Evolutionary conservation across 2,113 vertebrate species (phyloP).

Genomic region (Tauraco erythrolophus): DNA sequence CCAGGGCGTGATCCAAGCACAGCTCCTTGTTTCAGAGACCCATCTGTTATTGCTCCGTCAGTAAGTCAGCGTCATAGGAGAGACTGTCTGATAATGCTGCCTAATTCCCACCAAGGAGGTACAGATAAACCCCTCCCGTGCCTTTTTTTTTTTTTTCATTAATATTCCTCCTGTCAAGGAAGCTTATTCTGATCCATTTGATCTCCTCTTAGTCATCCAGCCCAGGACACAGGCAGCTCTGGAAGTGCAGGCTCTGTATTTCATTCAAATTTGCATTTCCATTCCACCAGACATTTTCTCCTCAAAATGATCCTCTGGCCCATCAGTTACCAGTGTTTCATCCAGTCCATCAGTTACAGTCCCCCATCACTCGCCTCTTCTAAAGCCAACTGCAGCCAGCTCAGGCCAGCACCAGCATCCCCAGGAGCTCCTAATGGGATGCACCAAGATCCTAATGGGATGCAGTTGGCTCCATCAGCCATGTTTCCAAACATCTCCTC

Average conservation of each 20-base stretch:
- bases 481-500: not conserved
- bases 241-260: fast-evolving
- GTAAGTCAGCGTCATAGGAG: not conserved
- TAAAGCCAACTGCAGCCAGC: not conserved
- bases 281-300: not conserved
- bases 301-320: not conserved
- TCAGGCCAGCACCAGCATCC: not conserved
- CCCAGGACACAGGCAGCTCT: not conserved
- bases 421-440: not conserved
- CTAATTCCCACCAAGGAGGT: not conserved
- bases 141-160: not conserved
- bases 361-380: not conserved
- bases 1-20: not conserved
- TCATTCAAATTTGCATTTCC: not conserved
- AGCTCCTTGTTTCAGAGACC: not conserved
- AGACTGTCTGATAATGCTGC: not conserved
- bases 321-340: not conserved
- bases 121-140: not conserved
- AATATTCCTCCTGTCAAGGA: not conserved
- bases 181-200: not conserved
- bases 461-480: not conserved
- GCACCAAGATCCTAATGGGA: not conserved
- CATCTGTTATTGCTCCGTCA: not conserved
- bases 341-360: not conserved
- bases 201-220: not conserved